These are phyloP conservation scores for Therioaphis trifolii DNA, from an alignment of 2,888 invertebrate species.

Conservation along the genomic window DNA sequence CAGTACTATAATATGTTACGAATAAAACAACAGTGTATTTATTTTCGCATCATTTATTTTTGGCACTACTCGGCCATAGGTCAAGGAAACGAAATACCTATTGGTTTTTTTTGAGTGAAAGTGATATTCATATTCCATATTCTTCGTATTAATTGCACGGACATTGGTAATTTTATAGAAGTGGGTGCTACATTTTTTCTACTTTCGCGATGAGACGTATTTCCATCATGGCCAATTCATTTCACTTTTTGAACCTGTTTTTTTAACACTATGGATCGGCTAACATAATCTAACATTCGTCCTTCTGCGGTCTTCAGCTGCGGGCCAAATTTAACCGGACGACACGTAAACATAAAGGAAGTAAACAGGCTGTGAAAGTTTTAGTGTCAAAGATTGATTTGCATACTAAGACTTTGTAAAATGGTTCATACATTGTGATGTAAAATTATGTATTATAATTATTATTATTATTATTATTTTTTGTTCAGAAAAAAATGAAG, in stretches of 20 bases:
- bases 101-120: slow-evolving; percentile 47
- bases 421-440: slow-evolving; percentile 33
- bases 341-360: slow-evolving; percentile 51
- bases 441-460: slow-evolving; percentile 30
- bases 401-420: slow-evolving; percentile 48
- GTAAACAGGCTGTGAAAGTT: slow-evolving; percentile 55
- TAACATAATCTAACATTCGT: slow-evolving; percentile 28
- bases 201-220: slow-evolving; percentile 58
- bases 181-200: slow-evolving; percentile 44
- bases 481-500: background rate
- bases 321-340: slow-evolving; percentile 54
- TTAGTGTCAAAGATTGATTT: slow-evolving; percentile 48
- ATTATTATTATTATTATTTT: background rate
- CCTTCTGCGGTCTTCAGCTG: slow-evolving; percentile 45
- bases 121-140: slow-evolving; percentile 51
- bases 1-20: background rate
- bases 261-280: slow-evolving; percentile 43
- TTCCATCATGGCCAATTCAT: slow-evolving; percentile 44
- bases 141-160: slow-evolving; percentile 19
- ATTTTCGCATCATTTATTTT: background rate
- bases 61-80: slow-evolving; percentile 13
- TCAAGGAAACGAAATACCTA: slow-evolving; percentile 21
- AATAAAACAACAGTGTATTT: background rate
- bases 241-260: slow-evolving; percentile 62
- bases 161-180: slow-evolving; percentile 45